Evolutionary conservation across 92 coral and sea anemone species (phyloP), one percentile per base, ranked within the genome.

Genomic region (Meandrina meandrites): DNA sequence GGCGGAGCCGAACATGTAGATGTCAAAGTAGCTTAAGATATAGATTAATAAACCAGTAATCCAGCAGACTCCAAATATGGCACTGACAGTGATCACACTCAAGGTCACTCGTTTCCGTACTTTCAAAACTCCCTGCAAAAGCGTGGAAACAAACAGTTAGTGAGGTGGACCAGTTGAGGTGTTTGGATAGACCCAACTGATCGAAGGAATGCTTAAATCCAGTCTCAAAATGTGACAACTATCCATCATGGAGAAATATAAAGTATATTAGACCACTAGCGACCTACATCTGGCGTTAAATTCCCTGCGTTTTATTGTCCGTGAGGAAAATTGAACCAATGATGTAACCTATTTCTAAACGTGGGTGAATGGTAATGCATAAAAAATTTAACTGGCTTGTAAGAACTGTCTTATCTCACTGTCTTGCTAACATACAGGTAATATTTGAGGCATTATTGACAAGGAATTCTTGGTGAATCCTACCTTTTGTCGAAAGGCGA

Each of bases 401-500:
- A 48, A 48, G 1, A 54, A 64, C 14, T 64, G 14, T 28, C 12
- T 3, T 32, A 64, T 27, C 31, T 64, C 0, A 62, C 31, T n/a
- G 32, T 64, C 70, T 64, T 15, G 27, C 3, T 27, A 21, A n/a
- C 34, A 27, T 13, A 64, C 67, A 64, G 70, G 24, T 62, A 62
- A 24, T 5, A 62, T 5, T 62, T 24, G 8, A n/a, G n/a, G n/a
- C n/a, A 21, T 21, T 24, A 24, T 5, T 24, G 1, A 21, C 9
- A 22, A 8, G 12, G 69, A 22, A 62, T 62, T 64, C 2, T 64
- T 64, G 4, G 17, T n/a, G 7, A 8, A 13, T n/a, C 76, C 10
- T 45, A 81, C 85, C 85, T 81, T 81, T 68, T 81, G 85, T 14
- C 54, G 85, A 30, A 6, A 42, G 47, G 85, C 72, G 42, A 67